Base-by-base conservation (phyloP, 2,888 invertebrate species). In the Dryocosmus kuriphilus region DNA sequence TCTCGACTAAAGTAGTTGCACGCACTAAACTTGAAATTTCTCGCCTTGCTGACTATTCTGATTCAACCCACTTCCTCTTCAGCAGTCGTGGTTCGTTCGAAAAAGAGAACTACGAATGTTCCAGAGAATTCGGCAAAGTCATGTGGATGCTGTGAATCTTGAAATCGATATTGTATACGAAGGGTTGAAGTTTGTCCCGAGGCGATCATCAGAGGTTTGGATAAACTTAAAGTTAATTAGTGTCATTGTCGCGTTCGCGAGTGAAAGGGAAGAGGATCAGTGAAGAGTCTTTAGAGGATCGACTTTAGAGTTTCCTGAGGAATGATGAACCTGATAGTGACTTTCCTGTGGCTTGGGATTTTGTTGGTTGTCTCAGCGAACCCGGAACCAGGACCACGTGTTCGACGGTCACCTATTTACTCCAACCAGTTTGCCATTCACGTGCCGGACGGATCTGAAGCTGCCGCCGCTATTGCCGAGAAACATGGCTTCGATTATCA, bases 371-470 rank as follows among this genome's bases (percentile, higher is more conserved):
- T 79, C 74, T 80, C 81, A 67, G 88, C 84, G 73, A 84, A 84
- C 76, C 83, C 86, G 71, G 87, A 87, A 74, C 83, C 87, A 24
- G 79, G 79, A 74, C 81, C 86, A 77, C 85, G 87, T 14, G 80
- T 85, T 57, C 83, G 90, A 78, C 82, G 85, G 35, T 74, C 85
- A 77, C 91, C 92, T 61, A 93, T 96, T 88, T 97, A 95, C 92
- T 94, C 95, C 92, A 96, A 97, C 92, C 94, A 97, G 91, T 97
- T 97, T 90, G 98, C 98, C 73, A 96, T 98, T 71, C 95, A 96
- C 91, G 95, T 98, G 90, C 96, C 96, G 30, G 95, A 94, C 62
- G 95, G 95, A 24, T 92, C 93, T 75, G 93, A 93, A n/a, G 94
- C 94, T 80, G 98, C 97, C 63, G 94, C 96, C 89, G 93, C 92